Base-by-base conservation (phyloP, 1,140 invertebrate species). In the Drosophila auraria region DNA sequence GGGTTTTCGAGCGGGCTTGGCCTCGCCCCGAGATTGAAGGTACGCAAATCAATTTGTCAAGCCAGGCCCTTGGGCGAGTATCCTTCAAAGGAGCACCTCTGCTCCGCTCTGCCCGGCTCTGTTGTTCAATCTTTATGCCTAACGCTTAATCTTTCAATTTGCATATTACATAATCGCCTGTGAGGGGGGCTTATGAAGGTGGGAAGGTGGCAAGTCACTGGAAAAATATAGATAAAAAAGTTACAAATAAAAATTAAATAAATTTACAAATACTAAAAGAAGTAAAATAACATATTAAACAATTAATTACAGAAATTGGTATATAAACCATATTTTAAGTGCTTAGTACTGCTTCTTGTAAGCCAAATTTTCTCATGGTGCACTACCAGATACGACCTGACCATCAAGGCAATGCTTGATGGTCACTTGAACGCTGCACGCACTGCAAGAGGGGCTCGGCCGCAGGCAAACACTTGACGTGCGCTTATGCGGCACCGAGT, bases 151-250 rank as follows among this genome's bases (percentile, higher is more conserved):
- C 81, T 82, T 82, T 74, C 71, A 83, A 91, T 91, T 91, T 91
- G 87, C 87, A 91, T 91, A 91, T 91, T 91, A 91, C 87, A 91
- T 91, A 87, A 91, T 91, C 79, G 77, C 53, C 51, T 58, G 62
- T 59, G 30, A 71, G 68, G 2, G 79, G 33, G 56, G 5, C 58
- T 23, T 49, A 15, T 3, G 7, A 7, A 54, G 45, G 17, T 68
- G 38, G 53, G 5, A 15, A 27, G 7, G 38, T 42, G 40, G 0
- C n/a, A 12, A 27, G 15, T 23, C 63, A 71, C 68, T 56, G 15
- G 1, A 47, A n/a, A 71, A 71, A 65, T 30, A 7, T 3, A 2
- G 1, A 33, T 1, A 12, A 0, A n/a, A 38, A 23, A 38, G 11
- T 11, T 3, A 4, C 8, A 23, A n/a, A n/a, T 44, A 6, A 1